These are phyloP conservation scores for Cynopterus sphinx DNA, from an alignment of 2,797 vertebrate genomes.

Conservation along the genomic window DNA sequence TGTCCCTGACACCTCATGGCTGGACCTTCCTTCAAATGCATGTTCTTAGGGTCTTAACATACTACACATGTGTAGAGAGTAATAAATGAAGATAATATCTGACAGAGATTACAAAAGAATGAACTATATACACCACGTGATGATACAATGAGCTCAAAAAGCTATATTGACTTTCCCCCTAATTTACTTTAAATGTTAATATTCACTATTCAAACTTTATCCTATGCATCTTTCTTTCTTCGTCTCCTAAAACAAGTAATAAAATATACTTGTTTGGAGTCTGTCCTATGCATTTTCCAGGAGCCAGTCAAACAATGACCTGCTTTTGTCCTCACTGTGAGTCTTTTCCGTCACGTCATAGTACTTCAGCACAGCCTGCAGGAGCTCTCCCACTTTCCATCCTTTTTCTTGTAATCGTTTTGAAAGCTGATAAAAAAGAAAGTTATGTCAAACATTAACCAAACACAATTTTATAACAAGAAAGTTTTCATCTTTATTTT, in stretches of 20 bases:
- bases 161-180: slow-evolving; percentile 83
- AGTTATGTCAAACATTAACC: slow-evolving; percentile 47
- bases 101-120: slow-evolving; percentile 79
- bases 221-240: slow-evolving; percentile 62
- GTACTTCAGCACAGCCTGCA: slow-evolving; percentile 94
- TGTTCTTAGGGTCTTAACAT: slow-evolving; percentile 66
- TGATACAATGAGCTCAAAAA: slow-evolving; percentile 82
- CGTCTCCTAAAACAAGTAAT: slow-evolving; percentile 74
- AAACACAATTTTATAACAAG: slow-evolving; percentile 48
- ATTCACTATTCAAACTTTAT: slow-evolving; percentile 72
- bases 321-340: slow-evolving; percentile 80
- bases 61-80: slow-evolving; percentile 73
- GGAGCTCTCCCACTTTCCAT: slow-evolving; percentile 93
- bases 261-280: slow-evolving; percentile 64
- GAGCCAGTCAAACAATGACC: slow-evolving; percentile 93
- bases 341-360: slow-evolving; percentile 86
- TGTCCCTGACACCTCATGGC: slow-evolving; percentile 31
- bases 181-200: slow-evolving; percentile 76
- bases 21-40: slow-evolving; percentile 45
- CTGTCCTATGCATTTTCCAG: slow-evolving; percentile 90
- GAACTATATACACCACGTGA: slow-evolving; percentile 82
- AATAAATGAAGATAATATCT: slow-evolving; percentile 62
- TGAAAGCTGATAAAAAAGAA: slow-evolving; percentile 87
- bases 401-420: slow-evolving; percentile 89
- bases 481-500: slow-evolving; percentile 54